phyloP scores from a whole-genome alignment of 2,888 invertebrate genomes.

The Gymnoscelis rufifasciata region DNA sequence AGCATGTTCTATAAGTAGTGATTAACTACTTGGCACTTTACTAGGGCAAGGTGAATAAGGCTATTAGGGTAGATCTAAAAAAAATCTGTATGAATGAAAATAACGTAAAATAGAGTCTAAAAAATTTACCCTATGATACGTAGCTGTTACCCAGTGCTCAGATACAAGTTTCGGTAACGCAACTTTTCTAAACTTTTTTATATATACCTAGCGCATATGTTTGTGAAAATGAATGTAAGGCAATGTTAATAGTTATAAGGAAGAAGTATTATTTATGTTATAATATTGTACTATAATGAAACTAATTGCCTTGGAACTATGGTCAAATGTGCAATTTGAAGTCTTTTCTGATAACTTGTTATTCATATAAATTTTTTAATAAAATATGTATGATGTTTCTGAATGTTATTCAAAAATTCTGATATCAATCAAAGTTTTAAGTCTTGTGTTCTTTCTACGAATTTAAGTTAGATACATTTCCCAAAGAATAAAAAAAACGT shows the following conservation, averaged over 20 bases:
- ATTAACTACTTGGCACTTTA: too few relatives aligned
- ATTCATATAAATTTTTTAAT: neutral
- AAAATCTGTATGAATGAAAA: too few relatives aligned
- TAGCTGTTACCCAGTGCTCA: too few relatives aligned
- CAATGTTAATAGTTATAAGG: conserved; percentile 33
- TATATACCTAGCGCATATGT: neutral
- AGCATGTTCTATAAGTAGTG: too few relatives aligned
- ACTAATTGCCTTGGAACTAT: conserved; percentile 34
- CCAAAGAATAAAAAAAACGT: neutral
- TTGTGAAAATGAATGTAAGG: conserved; percentile 14
- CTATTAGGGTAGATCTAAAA: too few relatives aligned
- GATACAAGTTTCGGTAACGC: too few relatives aligned
- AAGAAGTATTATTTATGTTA: conserved; percentile 55
- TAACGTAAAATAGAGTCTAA: too few relatives aligned
- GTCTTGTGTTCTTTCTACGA: neutral
- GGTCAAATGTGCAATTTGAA: conserved; percentile 16
- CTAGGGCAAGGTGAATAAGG: too few relatives aligned
- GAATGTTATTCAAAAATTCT: conserved; percentile 10
- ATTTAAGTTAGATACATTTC: neutral
- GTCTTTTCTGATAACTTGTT: neutral
- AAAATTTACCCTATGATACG: too few relatives aligned
- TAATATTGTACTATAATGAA: conserved; percentile 36
- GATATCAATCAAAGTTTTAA: conserved; percentile 3
- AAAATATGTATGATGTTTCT: neutral
- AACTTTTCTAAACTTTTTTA: too few relatives aligned